Conservation (phyloP, 1,140 invertebrate species). For the Drosophila parvula region DNA sequence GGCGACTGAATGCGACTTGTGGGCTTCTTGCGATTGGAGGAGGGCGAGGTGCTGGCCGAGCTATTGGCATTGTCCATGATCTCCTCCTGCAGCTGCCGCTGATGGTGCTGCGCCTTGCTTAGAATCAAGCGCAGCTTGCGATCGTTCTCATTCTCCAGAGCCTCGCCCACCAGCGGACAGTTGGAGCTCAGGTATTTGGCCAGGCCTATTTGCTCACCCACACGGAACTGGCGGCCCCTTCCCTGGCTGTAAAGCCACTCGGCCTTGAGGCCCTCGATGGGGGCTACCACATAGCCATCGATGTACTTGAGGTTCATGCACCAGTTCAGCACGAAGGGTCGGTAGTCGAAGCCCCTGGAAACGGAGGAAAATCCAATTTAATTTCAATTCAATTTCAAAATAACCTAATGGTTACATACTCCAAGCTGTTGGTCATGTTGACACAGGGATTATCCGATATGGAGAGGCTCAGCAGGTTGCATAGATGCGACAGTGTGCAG, state of each 20-base stretch:
- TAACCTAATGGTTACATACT: conserved; percentile 14
- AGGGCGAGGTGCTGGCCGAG: conserved; percentile 82
- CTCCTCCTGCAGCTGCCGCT: conserved; percentile 91
- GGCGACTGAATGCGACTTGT: conserved; percentile 83
- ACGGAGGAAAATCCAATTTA: neutral
- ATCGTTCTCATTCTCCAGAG: conserved; percentile 92
- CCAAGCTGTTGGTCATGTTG: conserved; percentile 72
- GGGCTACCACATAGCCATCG: conserved; percentile 94
- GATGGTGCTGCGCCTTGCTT: conserved; percentile 95
- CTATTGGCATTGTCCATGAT: conserved; percentile 83
- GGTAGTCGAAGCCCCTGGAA: conserved; percentile 93
- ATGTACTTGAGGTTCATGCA: conserved; percentile 93
- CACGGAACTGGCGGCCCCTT: conserved; percentile 92
- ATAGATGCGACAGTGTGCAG: conserved; percentile 90
- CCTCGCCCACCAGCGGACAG: conserved; percentile 90
- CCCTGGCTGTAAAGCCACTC: conserved; percentile 98
- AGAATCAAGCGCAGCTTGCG: conserved; percentile 93
- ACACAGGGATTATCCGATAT: conserved; percentile 93
- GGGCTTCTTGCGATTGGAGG: conserved; percentile 75
- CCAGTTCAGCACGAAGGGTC: conserved; percentile 97
- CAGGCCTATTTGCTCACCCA: conserved; percentile 92
- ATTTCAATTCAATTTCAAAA: neutral
- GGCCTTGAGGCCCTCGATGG: conserved; percentile 95
- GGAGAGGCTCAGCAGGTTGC: conserved; percentile 91
- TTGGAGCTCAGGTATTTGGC: conserved; percentile 92